A percentile compares a stretch with the other conserved stretches of the same genome.
Conservation (phyloP, 37 sponge, comb jelly and placozoan species). For the Geodia barretti region DNA sequence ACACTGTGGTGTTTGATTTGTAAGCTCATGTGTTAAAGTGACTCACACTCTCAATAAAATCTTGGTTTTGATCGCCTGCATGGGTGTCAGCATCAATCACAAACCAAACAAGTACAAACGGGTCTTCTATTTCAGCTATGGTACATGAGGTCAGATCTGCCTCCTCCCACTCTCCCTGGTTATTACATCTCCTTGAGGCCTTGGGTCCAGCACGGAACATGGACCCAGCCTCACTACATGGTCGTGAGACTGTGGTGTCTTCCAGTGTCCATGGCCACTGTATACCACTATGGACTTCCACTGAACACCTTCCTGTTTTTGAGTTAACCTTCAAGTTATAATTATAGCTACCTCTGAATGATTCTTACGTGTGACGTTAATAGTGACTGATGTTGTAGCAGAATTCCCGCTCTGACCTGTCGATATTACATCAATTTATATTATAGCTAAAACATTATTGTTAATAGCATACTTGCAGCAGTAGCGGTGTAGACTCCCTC, state of each 20-base stretch:
- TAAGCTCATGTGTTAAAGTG: not conserved
- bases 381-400: no score
- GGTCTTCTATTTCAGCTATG: not conserved
- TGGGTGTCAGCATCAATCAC: not conserved
- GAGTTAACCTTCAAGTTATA: no score
- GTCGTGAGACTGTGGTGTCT: not conserved
- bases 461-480: not conserved
- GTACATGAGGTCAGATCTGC: not conserved
- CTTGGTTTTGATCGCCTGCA: not conserved
- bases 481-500: slow-evolving; percentile 1
- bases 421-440: not conserved
- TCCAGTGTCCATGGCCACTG: slow-evolving; percentile 9
- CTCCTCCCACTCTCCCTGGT: not conserved
- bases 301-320: not conserved
- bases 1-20: no score
- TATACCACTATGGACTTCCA: not conserved
- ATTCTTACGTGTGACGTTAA: no score
- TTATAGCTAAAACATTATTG: not conserved
- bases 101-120: slow-evolving; percentile 13
- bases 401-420: no score
- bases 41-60: not conserved
- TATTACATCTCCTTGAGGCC: not conserved
- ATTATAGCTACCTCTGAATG: no score
- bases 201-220: not conserved
- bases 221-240: not conserved